Evolutionary conservation across 2,113 vertebrate species (phyloP).

Genomic region (Mugil cephalus): DNA sequence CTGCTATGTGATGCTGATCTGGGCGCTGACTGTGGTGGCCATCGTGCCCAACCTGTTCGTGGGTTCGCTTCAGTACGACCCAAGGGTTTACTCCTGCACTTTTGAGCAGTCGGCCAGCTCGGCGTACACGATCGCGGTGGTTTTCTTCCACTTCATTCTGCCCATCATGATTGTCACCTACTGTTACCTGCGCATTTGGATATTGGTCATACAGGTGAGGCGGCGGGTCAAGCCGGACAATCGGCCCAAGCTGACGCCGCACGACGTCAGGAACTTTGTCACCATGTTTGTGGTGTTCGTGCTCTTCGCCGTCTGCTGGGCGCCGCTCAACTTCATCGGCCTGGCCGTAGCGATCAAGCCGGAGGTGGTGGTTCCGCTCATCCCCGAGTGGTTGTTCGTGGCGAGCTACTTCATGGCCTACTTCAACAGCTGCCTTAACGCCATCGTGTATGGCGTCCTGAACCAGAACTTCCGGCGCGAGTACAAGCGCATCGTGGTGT

Average conservation of each 20-base stretch:
- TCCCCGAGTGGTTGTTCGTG: constrained; percentile 97
- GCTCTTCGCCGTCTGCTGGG: constrained; percentile 97
- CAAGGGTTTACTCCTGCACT: constrained; percentile 94
- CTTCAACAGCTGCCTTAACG: constrained; percentile 99
- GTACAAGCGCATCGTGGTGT: constrained; percentile 92
- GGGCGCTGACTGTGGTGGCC: constrained; percentile 91
- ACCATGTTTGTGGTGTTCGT: constrained; percentile 99
- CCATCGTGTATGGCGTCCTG: constrained; percentile 95
- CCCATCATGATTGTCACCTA: constrained; percentile 94
- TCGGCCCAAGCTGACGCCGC: constrained; percentile 90
- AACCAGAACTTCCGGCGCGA: constrained; percentile 98
- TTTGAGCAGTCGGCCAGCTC: constrained; percentile 95
- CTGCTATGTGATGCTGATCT: constrained; percentile 92
- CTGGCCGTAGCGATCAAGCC: constrained; percentile 93
- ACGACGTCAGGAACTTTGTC: constrained; percentile 95
- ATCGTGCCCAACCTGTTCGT: constrained; percentile 93
- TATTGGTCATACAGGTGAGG: constrained; percentile 93
- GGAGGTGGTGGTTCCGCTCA: constrained; percentile 84
- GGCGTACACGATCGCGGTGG: constrained; percentile 92
- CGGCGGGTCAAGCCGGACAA: constrained; percentile 91
- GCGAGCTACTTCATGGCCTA: constrained; percentile 98
- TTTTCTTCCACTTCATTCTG: constrained; percentile 96
- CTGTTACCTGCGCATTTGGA: constrained; percentile 97
- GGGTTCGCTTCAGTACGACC: constrained; percentile 93
- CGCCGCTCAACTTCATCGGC: constrained; percentile 95